These are phyloP conservation scores for Hozukius guyotensis DNA, from an alignment of 2,797 vertebrate genomes.

Conservation along the genomic window DNA sequence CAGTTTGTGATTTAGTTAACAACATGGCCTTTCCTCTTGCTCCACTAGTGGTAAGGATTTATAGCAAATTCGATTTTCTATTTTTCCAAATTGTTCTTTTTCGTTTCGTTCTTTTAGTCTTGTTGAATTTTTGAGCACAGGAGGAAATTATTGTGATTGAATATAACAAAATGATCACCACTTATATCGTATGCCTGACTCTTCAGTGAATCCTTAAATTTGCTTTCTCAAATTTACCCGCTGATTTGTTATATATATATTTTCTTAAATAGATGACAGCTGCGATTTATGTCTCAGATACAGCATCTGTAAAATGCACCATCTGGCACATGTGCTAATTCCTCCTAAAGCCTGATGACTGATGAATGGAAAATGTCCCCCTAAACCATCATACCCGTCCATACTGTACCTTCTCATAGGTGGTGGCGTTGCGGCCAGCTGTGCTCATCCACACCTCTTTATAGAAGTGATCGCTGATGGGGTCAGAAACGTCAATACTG, in stretches of 20 bases:
- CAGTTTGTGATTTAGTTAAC: background rate
- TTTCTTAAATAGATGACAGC: background rate
- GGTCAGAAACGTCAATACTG: slow-evolving; percentile 89
- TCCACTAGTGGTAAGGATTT: background rate
- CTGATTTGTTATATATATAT: background rate
- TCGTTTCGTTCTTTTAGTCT: background rate
- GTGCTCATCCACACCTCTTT: slow-evolving; percentile 97
- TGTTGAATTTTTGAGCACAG: background rate
- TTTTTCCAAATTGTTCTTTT: background rate
- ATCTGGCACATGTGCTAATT: background rate
- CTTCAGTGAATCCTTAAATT: background rate
- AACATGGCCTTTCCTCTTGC: background rate
- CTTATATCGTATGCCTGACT: background rate
- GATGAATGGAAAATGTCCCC: background rate
- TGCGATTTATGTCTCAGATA: background rate
- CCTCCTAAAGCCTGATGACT: background rate
- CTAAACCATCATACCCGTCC: background rate
- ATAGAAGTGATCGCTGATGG: slow-evolving; percentile 94
- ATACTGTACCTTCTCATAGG: slow-evolving; percentile 92
- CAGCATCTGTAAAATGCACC: background rate
- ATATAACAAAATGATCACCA: background rate
- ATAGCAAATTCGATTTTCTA: background rate
- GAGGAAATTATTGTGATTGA: background rate
- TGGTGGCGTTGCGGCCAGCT: slow-evolving; percentile 93
- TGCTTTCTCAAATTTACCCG: background rate